These are phyloP conservation scores for Proterorhinus semilunaris DNA, from an alignment of 2,113 vertebrate species.

Conservation along the genomic window DNA sequence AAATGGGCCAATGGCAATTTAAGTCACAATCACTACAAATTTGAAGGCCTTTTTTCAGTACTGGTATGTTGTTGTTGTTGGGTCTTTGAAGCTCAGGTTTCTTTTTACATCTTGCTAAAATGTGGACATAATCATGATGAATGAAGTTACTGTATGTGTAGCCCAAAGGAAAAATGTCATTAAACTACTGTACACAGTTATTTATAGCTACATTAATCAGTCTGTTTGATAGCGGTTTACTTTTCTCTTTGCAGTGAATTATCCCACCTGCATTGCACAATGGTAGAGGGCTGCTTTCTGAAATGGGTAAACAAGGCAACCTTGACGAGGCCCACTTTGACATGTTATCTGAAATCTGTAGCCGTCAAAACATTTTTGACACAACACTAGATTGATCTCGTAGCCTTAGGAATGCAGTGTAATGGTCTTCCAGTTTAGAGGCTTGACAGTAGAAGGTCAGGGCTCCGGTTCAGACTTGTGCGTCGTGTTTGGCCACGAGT, in stretches of 20 bases:
- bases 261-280: neutral
- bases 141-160: neutral
- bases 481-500: slow-evolving; percentile 48
- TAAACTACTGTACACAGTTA: neutral
- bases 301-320: neutral
- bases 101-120: slow-evolving; percentile 21
- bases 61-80: too few species aligned
- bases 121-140: neutral
- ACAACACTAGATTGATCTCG: slow-evolving; percentile 12
- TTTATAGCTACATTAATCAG: slow-evolving; percentile 22
- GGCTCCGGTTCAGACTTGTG: slow-evolving; percentile 29
- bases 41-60: too few species aligned
- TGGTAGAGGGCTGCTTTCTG: neutral
- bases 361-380: slow-evolving; percentile 15
- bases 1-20: neutral
- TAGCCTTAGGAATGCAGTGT: slow-evolving; percentile 23
- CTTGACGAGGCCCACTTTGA: slow-evolving; percentile 18
- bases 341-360: slow-evolving; percentile 1
- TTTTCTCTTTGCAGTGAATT: neutral
- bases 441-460: slow-evolving; percentile 25
- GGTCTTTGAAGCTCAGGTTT: slow-evolving; percentile 5
- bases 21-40: neutral
- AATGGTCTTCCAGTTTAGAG: slow-evolving; percentile 32
- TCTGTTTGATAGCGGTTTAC: slow-evolving; percentile 19
- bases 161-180: neutral